phyloP scores from a whole-genome alignment of 2,888 invertebrate species.

The Hypolimnas misippus region DNA sequence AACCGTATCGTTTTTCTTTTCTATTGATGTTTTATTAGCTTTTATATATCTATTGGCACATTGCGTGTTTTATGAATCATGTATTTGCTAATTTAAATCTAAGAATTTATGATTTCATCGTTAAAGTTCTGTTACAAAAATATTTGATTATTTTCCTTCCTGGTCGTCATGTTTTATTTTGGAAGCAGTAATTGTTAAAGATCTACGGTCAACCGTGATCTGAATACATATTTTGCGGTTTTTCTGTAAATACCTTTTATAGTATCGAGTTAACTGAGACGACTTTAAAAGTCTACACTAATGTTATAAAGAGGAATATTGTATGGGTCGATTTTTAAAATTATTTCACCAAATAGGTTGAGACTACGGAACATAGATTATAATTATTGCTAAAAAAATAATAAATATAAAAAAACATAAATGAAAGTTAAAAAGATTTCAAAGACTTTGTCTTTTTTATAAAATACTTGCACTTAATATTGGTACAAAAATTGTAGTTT shows the following conservation, averaged over 20 bases:
- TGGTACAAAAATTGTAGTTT: too few relatives aligned
- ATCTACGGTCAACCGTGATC: not conserved
- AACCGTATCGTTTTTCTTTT: conserved; percentile 7
- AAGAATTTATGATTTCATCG: not conserved
- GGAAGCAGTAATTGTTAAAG: not conserved
- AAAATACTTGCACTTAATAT: too few relatives aligned
- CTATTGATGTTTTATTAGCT: not conserved
- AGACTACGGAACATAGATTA: too few relatives aligned
- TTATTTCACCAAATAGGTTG: too few relatives aligned
- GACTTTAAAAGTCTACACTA: too few relatives aligned
- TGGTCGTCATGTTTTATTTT: not conserved
- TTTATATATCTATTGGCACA: not conserved
- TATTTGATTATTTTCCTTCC: not conserved
- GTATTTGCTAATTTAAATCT: not conserved
- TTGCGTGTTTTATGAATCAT: not conserved
- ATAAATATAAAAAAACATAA: too few relatives aligned
- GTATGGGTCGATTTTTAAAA: too few relatives aligned
- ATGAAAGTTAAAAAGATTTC: too few relatives aligned
- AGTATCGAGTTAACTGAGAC: too few relatives aligned
- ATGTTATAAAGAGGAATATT: too few relatives aligned
- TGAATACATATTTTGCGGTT: not conserved
- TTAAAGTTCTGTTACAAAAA: not conserved
- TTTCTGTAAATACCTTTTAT: not conserved
- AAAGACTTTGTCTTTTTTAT: too few relatives aligned
- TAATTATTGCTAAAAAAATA: too few relatives aligned